Evolutionary conservation across 2,888 invertebrate species (phyloP).

Genomic region (Caenorhabditis sp.): DNA sequence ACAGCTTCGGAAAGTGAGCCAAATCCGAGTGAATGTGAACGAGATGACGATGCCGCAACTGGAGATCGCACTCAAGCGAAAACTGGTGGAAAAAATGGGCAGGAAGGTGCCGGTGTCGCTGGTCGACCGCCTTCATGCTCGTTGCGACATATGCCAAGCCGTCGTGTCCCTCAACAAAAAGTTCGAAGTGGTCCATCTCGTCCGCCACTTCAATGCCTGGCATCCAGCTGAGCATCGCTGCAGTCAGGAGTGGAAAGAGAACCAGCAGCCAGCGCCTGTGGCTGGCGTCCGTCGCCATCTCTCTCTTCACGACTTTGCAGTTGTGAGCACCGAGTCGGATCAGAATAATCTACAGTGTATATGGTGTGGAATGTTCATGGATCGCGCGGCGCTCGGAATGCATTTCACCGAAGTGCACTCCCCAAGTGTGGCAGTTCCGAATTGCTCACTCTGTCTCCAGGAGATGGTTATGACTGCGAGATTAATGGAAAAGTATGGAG

Average conservation of each 20-base stretch:
- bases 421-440: constrained; percentile 78
- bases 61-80: constrained; percentile 73
- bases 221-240: constrained; percentile 78
- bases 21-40: constrained; percentile 76
- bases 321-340: constrained; percentile 69
- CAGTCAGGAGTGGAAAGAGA: constrained; percentile 73
- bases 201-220: constrained; percentile 79
- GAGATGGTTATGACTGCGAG: constrained; percentile 77
- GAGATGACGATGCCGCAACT: constrained; percentile 74
- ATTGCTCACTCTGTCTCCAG: constrained; percentile 76
- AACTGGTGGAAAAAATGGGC: constrained; percentile 78
- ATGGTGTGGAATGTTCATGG: constrained; percentile 79
- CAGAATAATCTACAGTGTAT: constrained; percentile 78
- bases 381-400: constrained; percentile 68
- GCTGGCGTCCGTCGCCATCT: background rate
- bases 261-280: background rate
- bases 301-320: constrained; percentile 73
- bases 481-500: constrained; percentile 73
- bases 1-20: constrained; percentile 58
- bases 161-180: constrained; percentile 78
- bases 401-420: constrained; percentile 78
- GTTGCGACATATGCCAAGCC: constrained; percentile 76
- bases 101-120: constrained; percentile 76
- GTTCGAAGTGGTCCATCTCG: constrained; percentile 77
- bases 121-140: constrained; percentile 77